Evolutionary conservation across 2,888 invertebrate species (phyloP).

Genomic region (Melipona beecheii): DNA sequence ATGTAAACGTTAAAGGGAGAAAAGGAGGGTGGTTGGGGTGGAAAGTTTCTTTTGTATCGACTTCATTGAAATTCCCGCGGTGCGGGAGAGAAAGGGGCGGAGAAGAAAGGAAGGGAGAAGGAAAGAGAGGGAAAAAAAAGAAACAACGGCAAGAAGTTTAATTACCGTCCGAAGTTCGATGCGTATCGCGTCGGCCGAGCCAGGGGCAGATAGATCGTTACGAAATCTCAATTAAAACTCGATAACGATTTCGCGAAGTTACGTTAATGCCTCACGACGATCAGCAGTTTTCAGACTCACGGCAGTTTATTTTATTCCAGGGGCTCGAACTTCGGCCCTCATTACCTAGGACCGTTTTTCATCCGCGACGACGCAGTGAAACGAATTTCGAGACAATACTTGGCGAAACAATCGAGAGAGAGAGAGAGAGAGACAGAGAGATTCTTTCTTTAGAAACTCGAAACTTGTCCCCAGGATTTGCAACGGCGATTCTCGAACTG

Average conservation of each 20-base stretch:
- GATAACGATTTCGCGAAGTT: conserved; percentile 56
- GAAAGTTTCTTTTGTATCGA: conserved; percentile 2
- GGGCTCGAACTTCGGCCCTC: conserved; percentile 53
- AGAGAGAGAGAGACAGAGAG: conserved; percentile 27
- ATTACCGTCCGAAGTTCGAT: conserved; percentile 42
- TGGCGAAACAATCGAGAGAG: conserved; percentile 61
- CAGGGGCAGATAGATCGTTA: conserved; percentile 35
- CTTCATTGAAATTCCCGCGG: conserved; percentile 6
- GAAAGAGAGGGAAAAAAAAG: background rate
- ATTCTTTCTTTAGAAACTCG: conserved; percentile 63
- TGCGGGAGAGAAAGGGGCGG: background rate
- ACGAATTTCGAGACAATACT: conserved; percentile 66
- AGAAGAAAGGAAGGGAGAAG: background rate
- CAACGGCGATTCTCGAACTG: conserved; percentile 49
- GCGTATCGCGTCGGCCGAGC: conserved; percentile 9
- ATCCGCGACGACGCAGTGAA: conserved; percentile 56
- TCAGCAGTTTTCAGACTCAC: conserved; percentile 50
- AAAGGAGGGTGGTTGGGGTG: background rate
- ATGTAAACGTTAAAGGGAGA: background rate
- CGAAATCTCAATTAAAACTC: conserved; percentile 58
- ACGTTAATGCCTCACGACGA: conserved; percentile 50
- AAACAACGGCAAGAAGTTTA: conserved; percentile 13
- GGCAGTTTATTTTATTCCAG: conserved; percentile 60
- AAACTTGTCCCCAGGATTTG: conserved; percentile 58
- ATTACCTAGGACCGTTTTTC: conserved; percentile 63